A percentile compares a stretch with the other conserved stretches of the same genome.
Evolutionary conservation across 37 sponge, comb jelly and placozoan genomes (phyloP).

Genomic region (Hexactinellida sp.): DNA sequence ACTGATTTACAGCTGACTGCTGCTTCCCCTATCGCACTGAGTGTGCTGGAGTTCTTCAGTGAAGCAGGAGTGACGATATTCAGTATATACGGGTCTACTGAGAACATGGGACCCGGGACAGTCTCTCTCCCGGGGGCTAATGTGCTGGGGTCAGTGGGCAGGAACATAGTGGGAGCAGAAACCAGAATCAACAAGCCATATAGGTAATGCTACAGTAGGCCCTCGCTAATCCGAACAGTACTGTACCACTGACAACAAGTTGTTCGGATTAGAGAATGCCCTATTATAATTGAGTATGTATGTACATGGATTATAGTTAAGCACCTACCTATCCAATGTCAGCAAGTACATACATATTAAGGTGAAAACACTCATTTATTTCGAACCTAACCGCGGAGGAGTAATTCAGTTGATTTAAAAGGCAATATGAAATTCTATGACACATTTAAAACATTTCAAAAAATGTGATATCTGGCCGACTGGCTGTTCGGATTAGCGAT

Average conservation of each 20-base stretch:
- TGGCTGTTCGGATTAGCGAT: too few relatives aligned
- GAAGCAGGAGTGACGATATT: constrained; percentile 72
- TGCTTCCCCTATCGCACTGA: constrained; percentile 75
- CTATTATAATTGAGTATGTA: too few relatives aligned
- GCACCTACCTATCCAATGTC: background rate
- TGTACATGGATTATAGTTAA: background rate
- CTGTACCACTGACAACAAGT: background rate
- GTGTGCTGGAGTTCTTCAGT: constrained; percentile 72
- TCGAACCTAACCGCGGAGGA: background rate
- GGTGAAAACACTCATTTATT: background rate
- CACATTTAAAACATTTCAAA: too few relatives aligned
- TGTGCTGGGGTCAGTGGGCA: constrained; percentile 53
- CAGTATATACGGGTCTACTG: constrained; percentile 85
- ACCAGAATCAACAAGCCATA: constrained; percentile 71
- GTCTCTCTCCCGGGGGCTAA: constrained; percentile 56
- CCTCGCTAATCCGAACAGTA: background rate
- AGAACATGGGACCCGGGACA: constrained; percentile 80
- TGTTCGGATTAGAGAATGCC: too few relatives aligned
- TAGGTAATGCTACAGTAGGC: background rate
- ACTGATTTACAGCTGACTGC: constrained; percentile 34
- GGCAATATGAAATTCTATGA: too few relatives aligned
- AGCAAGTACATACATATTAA: background rate
- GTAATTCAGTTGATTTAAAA: too few relatives aligned
- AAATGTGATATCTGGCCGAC: too few relatives aligned
- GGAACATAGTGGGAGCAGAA: constrained; percentile 61